Conservation (phyloP, 2,113 vertebrate species). For the Spilogale gracilis region DNA sequence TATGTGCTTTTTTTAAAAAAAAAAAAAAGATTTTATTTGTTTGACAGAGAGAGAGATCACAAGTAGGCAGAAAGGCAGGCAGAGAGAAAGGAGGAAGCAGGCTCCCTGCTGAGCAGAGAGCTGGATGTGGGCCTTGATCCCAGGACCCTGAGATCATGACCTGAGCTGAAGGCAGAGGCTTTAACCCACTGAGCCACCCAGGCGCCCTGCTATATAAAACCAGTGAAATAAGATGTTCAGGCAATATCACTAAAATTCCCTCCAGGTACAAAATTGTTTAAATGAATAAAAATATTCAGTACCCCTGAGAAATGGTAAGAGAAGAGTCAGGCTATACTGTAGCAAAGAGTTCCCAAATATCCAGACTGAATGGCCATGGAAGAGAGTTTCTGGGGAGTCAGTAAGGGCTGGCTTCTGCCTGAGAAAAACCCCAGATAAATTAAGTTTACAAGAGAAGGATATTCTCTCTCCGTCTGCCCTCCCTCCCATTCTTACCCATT, state of each 20-base stretch:
- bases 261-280: background rate
- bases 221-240: background rate
- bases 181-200: no score
- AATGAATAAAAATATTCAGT: background rate
- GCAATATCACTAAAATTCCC: background rate
- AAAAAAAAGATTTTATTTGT: no score
- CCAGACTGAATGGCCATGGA: background rate
- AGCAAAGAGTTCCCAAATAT: background rate
- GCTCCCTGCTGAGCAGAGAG: no score
- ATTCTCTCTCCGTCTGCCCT: rapidly evolving
- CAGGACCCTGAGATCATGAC: no score
- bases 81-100: no score
- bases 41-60: no score
- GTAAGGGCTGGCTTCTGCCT: background rate
- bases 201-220: background rate
- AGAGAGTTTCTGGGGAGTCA: background rate
- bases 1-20: background rate
- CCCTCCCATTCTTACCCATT: rapidly evolving
- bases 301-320: background rate
- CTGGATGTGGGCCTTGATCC: no score
- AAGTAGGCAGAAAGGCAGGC: no score
- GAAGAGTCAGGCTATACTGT: background rate
- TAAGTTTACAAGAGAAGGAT: background rate
- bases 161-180: no score
- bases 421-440: background rate